Evolutionary conservation across 2,113 vertebrate genomes (phyloP), one percentile per base, ranked within the genome.

Genomic region (Gymnocephalus cernua): DNA sequence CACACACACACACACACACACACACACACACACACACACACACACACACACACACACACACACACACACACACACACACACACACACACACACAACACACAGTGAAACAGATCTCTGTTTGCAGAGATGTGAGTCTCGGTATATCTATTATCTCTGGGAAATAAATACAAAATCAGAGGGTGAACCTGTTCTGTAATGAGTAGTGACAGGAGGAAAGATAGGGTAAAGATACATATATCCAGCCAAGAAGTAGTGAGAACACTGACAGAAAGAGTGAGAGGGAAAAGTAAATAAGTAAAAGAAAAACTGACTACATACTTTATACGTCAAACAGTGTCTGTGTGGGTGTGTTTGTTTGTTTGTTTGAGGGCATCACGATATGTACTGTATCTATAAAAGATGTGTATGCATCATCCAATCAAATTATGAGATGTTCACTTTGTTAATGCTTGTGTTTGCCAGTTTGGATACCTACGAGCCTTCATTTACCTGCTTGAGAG

Each of bases 81-180:
- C 53, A 61, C 44, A 57, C 27, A 35, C 25, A 61, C 19, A 35
- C 18, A 13, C 44, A 19, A 14, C 38, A 23, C 10, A 45, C 15
- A 51, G 48, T 59, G 58, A 48, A 65, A 38, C 10, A 58, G 7
- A 65, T 47, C 5, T 45, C 21, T 68, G 72, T 78, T 80, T 68
- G 63, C 57, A 47, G 29, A 56, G 27, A 47, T 54, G 56, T 64
- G 48, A 77, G 74, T 72, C 29, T 68, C 78, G 56, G 27, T 75
- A 25, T 70, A 48, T 66, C n/a, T 76, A 15, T 58, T 65, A 79
- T 66, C 65, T 64, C 12, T 25, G 74, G 73, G 81, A 88, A 86
- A 83, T 85, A 77, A 70, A 86, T 88, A 68, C 70, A 70, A 85
- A 83, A 90, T 79, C 66, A 74, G 25, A 79, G 51, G 25, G 32